phyloP scores from a whole-genome alignment of 2,888 invertebrate species.

The Agonopterix heracliana region DNA sequence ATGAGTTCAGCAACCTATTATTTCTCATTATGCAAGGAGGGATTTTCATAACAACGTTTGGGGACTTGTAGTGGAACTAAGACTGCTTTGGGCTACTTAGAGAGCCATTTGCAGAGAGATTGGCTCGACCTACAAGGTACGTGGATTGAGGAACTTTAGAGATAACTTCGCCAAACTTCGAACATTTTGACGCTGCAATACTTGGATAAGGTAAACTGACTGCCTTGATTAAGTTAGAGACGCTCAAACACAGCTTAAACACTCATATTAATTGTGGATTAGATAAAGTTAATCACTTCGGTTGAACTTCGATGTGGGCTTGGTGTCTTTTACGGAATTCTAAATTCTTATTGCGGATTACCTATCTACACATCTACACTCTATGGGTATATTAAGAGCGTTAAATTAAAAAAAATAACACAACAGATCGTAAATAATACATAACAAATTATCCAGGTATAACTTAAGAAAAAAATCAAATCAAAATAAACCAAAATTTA shows the following conservation, averaged over 20 bases:
- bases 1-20: constrained; percentile 27
- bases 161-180: constrained; percentile 69
- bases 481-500: constrained; percentile 12
- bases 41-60: constrained; percentile 55
- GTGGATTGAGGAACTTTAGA: constrained; percentile 68
- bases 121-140: constrained; percentile 66
- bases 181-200: constrained; percentile 70
- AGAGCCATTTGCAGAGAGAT: constrained; percentile 65
- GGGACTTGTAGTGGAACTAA: constrained; percentile 40
- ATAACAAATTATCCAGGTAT: not conserved
- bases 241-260: constrained; percentile 41
- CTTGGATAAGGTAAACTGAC: constrained; percentile 68
- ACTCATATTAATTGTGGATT: constrained; percentile 37
- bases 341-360: too few species aligned
- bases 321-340: too few species aligned
- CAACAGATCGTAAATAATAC: not conserved
- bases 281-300: constrained; percentile 24
- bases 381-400: too few species aligned
- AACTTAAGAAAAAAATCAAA: not conserved
- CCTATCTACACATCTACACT: too few species aligned
- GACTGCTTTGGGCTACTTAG: constrained; percentile 64
- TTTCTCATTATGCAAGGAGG: constrained; percentile 44
- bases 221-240: constrained; percentile 65
- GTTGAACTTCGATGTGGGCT: constrained; percentile 1
- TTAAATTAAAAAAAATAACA: too few species aligned